Evolutionary conservation across 2,113 vertebrate genomes (phyloP).

Genomic region (Tenebrosternarchus preto): DNA sequence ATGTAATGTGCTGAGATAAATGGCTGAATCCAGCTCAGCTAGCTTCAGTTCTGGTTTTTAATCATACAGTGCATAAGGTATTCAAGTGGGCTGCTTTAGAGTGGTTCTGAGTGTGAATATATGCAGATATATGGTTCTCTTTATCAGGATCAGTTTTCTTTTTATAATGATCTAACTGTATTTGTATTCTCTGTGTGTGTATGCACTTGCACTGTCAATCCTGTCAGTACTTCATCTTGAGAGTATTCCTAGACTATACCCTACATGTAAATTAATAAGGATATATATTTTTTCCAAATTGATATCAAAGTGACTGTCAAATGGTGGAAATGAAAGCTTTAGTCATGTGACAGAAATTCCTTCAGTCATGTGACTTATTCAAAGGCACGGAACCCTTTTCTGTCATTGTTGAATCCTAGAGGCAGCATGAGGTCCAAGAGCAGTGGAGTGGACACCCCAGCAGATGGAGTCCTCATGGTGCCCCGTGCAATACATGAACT

Average conservation of each 20-base stretch:
- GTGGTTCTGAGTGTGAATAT: no score
- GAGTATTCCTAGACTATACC: no score
- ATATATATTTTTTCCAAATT: no score
- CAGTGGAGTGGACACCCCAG: conserved; percentile 80
- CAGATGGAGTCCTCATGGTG: conserved; percentile 77
- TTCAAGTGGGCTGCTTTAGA: neutral
- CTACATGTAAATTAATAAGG: no score
- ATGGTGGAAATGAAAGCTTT: neutral
- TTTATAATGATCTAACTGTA: neutral
- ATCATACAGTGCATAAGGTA: neutral
- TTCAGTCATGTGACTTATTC: neutral
- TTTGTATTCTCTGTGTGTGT: no score
- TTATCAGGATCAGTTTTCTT: neutral
- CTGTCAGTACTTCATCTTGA: no score
- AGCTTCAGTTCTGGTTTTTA: neutral
- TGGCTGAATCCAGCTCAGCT: neutral
- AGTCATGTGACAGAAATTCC: neutral
- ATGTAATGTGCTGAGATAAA: neutral
- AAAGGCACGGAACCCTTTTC: conserved; percentile 13
- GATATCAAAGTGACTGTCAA: no score
- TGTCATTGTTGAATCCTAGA: conserved; percentile 69
- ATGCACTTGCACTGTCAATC: no score
- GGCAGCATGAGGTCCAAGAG: conserved; percentile 92
- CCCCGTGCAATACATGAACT: conserved; percentile 75
- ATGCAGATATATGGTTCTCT: no score